Evolutionary conservation across 2,888 invertebrate species (phyloP), one percentile per base, ranked within the genome.

Genomic region (Muscina levida): DNA sequence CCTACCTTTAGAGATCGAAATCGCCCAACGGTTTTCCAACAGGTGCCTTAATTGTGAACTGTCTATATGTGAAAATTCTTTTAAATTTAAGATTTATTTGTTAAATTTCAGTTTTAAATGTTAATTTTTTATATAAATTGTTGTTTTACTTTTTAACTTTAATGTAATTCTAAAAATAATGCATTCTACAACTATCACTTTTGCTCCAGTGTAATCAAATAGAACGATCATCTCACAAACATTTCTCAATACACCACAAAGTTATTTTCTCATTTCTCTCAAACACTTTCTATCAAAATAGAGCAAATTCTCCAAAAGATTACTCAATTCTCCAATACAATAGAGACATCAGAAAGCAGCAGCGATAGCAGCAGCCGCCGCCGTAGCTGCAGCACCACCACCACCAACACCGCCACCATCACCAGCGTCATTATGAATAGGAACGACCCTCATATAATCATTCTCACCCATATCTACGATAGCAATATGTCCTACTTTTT

Each of bases 401-500:
- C 42, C 13, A 46, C 15, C 26, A 24, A 53, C 31, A 31, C 8
- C 31, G 31, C 31, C 31, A 31, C 31, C 31, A 31, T 8, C 31
- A 31, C 31, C 31, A 8, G 4, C 31, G 8, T 8, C 31, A 31
- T 8, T 8, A 31, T 8, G 31, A 17, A 51, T 22, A 51, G 5
- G 8, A 51, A 51, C 19, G 22, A 51, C 13, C n/a, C 48, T 15
- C n/a, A 6, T 15, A 48, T 15, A n/a, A 15, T 13, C 6, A 31
- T 31, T 31, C 37, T 68, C 53, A 59, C 39, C 31, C 74, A 65
- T 79, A 79, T 68, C 72, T 17, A 19, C 19, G 72, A 72, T 79
- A 79, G 62, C 62, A 76, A 76, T 72, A 48, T 80, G 80, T 65
- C 73, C 80, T 59, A 80, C 57, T 70, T 80, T 77, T 70, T 77